Base-by-base conservation (phyloP, 2,888 invertebrate species). In the Hartigia nigra region DNA sequence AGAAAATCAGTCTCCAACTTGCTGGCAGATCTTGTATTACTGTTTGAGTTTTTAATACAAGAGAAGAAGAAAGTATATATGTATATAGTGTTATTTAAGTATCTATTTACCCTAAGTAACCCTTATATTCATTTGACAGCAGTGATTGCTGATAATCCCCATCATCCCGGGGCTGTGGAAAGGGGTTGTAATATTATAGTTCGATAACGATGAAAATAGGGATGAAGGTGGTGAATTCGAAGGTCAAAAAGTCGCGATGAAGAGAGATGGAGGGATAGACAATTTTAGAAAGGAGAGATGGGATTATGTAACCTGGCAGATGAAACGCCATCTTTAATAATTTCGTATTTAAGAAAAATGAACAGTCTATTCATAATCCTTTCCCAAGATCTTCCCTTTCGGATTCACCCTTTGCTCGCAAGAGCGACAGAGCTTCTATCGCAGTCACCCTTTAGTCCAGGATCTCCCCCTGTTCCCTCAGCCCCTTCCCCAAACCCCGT, bases 361-460 rank as follows among this genome's bases (percentile, higher is more conserved):
- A 87, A 87, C 85, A 85, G 85, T 84, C 85, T 84, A 85, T 85
- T 87, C 84, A 83, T 85, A 86, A 86, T 86, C 84, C 83, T 85
- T 87, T 85, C 80, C 81, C 82, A 78, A 74, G 80, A 78, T 72
- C 34, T 32, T n/a, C 72, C 72, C 72, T 34, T 72, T 31, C 72
- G 72, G 72, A 72, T 74, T 79, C 81, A 76, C 74, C 74, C 82
- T 77, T 77, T 77, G 74, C 75, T 78, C 77, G 76, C 76, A 32
- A 70, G 70, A 75, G 74, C 39, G 32, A 35, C 72, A 69, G n/a
- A 76, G 76, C 69, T 76, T 74, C 79, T 80, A 72, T 34, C 34
- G 32, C 72, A 31, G 72, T 34, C 72, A 31, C 72, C 31, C 72
- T 72, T 72, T 72, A 55, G 55, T 77, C 77, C 37, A 70, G 36